Base-by-base conservation (phyloP, 1,140 invertebrate genomes). In the Grapholita molesta region DNA sequence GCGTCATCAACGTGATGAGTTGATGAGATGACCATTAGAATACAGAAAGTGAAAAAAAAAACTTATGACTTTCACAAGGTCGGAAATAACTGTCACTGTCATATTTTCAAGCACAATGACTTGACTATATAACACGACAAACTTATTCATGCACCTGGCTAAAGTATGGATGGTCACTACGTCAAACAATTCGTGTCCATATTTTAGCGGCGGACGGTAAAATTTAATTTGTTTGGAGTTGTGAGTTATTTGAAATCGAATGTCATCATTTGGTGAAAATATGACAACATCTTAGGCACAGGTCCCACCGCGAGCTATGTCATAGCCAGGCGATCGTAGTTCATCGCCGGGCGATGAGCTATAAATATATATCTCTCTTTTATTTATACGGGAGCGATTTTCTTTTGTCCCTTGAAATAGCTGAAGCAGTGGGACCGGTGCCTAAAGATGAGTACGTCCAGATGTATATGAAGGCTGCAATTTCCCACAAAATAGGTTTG, bases 1-100 rank as follows among this genome's bases (percentile, higher is more conserved):
- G n/a, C 35, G 35, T 38, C n/a, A 38, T n/a, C 4, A 15, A 52
- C 18, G 12, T 5, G 15, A 5, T 1, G 42, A 61, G 6, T 15
- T 1, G 25, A 18, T 61, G 12, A 15, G 6, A 2, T 12, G 11
- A 42, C 42, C 18, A 30, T 30, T 21, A 38, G 4, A 9, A 48
- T 48, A 8, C 5, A 48, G 24, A 55, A 55, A 55, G 53, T 32
- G n/a, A 28, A 61, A 61, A 28, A 7, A 6, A 30, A n/a, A 28
- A 61, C 55, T 28, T 21, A 48, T 48, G 25, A 30, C 55, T 61
- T 61, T 61, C 55, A 61, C 25, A 61, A 61, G 55, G 28, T 61
- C 55, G n/a, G 24, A n/a, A 18, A 30, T 61, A 28, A 12, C 25
- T 61, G 55, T 61, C 25, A 28, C 24, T 12, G 15, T 15, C 42